Base-by-base conservation (phyloP, 2,797 vertebrate species). In the Tarsius wallacei region DNA sequence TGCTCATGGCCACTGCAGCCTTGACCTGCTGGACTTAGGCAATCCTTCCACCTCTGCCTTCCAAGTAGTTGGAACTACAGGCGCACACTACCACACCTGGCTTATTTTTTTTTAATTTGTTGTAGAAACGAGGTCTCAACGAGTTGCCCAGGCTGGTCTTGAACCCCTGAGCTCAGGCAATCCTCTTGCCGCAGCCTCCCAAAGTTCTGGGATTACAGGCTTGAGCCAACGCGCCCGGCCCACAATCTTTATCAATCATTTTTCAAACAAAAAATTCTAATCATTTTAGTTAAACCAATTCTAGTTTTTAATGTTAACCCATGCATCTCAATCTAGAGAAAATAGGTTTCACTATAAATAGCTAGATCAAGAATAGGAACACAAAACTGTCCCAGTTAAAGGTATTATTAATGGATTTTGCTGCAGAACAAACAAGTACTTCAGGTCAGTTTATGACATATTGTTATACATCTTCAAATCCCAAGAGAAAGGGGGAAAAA, bases 331-430 rank as follows among this genome's bases (percentile, higher is more conserved):
- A 85, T 64, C 87, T 42, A 22, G 63, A 74, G 73, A 73, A 97
- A 95, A 61, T 81, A 63, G 95, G 88, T 66, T 85, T 96, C 81
- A 1, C 96, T 96, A 96, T 96, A 95, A 97, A 96, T 97, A 97
- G 84, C 22, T n/a, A 13, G 84, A 31, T 3, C 8, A 74, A 68
- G 92, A 96, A 82, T 0, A 7, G 71, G 87, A 31, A 77, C 77
- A 36, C 0, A 49, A 16, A 59, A 51, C 53, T 51, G 97, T 10
- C 96, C 97, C n/a, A 55, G 70, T 94, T 93, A 76, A 0, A 24
- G 93, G 87, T 5, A 5, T 76, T 31, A 61, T 47, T 81, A 51
- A 47, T 5, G 71, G 76, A 24, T 15, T 74, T 66, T 17, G 49
- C 77, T 21, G 57, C n/a, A 53, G 82, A 66, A 66, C 64, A n/a